Base-by-base conservation (phyloP, 2,113 vertebrate genomes). In the Callopanchax toddi region DNA sequence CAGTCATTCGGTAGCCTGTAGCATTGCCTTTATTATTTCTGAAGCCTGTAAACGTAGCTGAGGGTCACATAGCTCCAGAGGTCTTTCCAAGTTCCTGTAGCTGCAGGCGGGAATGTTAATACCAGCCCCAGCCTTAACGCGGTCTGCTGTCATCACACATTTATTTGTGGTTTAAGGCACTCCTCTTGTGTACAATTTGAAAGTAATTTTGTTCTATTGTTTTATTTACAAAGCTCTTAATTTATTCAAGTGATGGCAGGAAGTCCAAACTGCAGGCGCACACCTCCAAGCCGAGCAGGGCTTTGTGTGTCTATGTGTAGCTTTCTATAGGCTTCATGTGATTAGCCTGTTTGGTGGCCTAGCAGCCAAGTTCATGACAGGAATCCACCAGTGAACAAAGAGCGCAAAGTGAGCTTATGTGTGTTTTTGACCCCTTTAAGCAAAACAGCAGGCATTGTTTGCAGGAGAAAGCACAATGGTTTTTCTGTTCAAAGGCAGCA, bases 391-490 rank as follows among this genome's bases (percentile, higher is more conserved):
- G 61, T 73, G 83, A 76, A 82, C 79, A 83, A 76, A 69, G 48
- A 44, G 52, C 45, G 49, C 65, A 78, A 86, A 88, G 85, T 85
- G 78, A 84, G 78, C 79, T 81, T 76, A 87, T 82, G 81, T 89
- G 75, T 87, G 83, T 80, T 87, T 79, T 74, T 74, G 45, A 78
- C 51, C 78, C 48, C 79, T 61, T 65, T 53, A 16, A 69, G 76
- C 74, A 67, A 85, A 89, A 87, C 73, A 75, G 84, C 77, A 70
- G 65, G 60, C 87, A 88, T 89, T 91, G 89, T 92, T 87, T 63
- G 78, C 69, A 36, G 72, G 29, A 39, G 77, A 74, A 77, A 60
- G 76, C 81, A 91, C 88, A 92, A 89, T 90, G 78, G 82, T 39
- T 77, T 84, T 85, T 84, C 82, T 91, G 89, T 91, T 86, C 59